These are phyloP conservation scores for Cephalopterus ornatus DNA, from an alignment of 2,113 vertebrate species.

Conservation along the genomic window DNA sequence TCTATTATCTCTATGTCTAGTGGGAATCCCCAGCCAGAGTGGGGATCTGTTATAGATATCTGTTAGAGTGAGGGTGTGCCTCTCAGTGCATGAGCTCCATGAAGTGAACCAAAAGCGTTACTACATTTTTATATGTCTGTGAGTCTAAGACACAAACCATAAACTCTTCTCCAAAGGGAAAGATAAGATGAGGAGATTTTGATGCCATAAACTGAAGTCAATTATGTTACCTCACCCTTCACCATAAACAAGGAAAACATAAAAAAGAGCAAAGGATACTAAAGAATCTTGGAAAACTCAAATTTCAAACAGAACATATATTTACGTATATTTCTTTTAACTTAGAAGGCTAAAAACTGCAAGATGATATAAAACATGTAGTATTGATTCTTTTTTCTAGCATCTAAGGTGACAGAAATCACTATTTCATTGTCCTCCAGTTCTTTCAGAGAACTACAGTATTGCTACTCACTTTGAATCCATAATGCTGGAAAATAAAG, in stretches of 20 bases:
- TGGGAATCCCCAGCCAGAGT: not conserved
- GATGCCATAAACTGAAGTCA: not conserved
- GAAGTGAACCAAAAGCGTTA: not conserved
- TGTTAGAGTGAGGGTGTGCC: not conserved
- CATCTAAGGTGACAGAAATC: not conserved
- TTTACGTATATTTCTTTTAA: not conserved
- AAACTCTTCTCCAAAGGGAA: slow-evolving; percentile 40
- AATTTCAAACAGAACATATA: not conserved
- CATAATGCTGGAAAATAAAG: not conserved
- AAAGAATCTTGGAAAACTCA: not conserved
- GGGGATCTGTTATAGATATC: not conserved
- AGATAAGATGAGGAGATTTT: slow-evolving; percentile 9
- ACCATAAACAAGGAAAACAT: not conserved
- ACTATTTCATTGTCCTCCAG: not conserved
- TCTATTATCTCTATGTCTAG: not conserved
- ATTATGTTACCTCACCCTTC: not conserved
- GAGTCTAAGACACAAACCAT: not conserved
- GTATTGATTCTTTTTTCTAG: not conserved
- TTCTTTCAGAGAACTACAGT: not conserved
- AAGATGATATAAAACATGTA: not conserved
- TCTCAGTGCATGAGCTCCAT: not conserved
- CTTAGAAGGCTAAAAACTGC: not conserved
- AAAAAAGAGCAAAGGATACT: not conserved
- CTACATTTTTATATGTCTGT: not conserved
- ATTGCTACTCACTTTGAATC: not conserved